Evolutionary conservation across 2,113 vertebrate species (phyloP), one percentile per base, ranked within the genome.

Genomic region (Plestiodon gilberti): DNA sequence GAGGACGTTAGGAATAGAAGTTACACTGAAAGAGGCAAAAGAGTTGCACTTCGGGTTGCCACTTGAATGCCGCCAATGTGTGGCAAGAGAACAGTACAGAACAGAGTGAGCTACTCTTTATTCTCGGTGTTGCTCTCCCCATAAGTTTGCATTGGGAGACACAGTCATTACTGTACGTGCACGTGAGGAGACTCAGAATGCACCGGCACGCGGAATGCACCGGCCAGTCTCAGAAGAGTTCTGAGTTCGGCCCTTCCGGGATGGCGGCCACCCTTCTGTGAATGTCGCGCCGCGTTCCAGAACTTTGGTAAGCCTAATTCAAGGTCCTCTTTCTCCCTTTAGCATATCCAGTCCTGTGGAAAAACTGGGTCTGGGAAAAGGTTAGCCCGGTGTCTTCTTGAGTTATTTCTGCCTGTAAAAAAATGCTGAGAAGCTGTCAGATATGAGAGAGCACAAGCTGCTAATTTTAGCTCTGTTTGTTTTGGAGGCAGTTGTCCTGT

Each of bases 401-500:
- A 62, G 52, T 35, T 77, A 62, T 78, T 78, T 52, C 52, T 23
- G 81, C 40, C 65, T 70, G 78, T 81, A 40, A 85, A 64, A n/a
- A 48, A 65, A 81, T 38, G 81, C 22, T 43, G 52, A 35, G 74
- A 62, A 33, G 73, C 48, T 83, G 80, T 64, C 64, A 61, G 52
- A 48, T 57, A 38, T 52, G 62, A 78, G 69, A 62, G 40, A 15
- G 15, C 5, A 23, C n/a, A 6, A 40, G 40, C 40, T 67, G 75
- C 87, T 88, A 73, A 88, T 88, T 83, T 88, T 83, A 83, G 81
- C n/a, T 28, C 6, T 78, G 65, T 64, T 79, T 83, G 65, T 83
- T 83, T 88, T 73, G 67, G 23, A 73, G 75, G 52, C 38, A 57
- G 10, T 22, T 48, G 40, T 57, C 9, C 17, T 15, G 20, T 87